These are phyloP conservation scores for Protophormia terraenovae DNA, from an alignment of 2,888 invertebrate genomes.

Conservation along the genomic window DNA sequence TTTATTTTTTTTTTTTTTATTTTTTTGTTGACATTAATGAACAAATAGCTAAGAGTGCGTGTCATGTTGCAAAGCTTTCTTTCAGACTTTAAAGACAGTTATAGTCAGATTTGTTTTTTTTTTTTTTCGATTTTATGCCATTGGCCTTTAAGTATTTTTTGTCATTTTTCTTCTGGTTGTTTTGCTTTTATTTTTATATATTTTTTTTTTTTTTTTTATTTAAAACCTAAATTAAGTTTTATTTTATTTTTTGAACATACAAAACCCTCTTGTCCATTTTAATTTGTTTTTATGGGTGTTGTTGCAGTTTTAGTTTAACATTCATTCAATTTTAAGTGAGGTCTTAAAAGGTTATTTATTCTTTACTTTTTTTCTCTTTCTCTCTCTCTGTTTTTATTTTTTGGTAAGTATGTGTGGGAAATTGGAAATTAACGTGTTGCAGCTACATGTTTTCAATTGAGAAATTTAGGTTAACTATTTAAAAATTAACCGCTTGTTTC, in stretches of 20 bases:
- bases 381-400: neutral
- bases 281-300: constrained; percentile 36
- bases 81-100: neutral
- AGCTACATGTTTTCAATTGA: constrained; percentile 3
- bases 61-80: constrained; percentile 29
- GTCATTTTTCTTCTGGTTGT: neutral
- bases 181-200: neutral
- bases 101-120: no score
- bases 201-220: neutral
- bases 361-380: neutral
- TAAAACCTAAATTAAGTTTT: no score
- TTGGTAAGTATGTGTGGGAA: constrained; percentile 34
- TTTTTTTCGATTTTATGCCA: constrained; percentile 42
- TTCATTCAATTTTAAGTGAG: constrained; percentile 15
- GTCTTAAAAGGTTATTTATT: constrained; percentile 41
- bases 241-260: constrained; percentile 17
- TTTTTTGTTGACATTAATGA: constrained; percentile 47
- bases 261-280: constrained; percentile 22
- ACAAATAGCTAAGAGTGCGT: constrained; percentile 39
- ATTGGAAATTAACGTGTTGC: neutral
- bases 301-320: constrained; percentile 10
- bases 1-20: neutral
- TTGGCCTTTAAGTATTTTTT: constrained; percentile 29
- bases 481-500: neutral
- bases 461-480: constrained; percentile 36